Conservation (phyloP, 2,888 invertebrate species). For the Cordilura impudica region DNA sequence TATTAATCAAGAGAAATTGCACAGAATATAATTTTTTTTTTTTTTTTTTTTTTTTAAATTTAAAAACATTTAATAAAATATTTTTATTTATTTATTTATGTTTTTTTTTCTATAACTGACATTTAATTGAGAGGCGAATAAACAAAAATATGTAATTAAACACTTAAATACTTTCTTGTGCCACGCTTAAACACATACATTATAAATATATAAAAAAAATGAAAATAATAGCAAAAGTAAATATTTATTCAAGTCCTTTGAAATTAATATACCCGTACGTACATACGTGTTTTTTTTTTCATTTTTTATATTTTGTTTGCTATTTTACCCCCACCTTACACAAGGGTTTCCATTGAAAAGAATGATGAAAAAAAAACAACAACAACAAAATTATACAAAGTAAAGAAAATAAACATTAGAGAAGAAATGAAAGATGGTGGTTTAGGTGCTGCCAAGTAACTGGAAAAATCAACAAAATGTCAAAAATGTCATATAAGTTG, state of each 20-base stretch:
- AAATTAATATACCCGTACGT: slow-evolving; percentile 36
- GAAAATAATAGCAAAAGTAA: slow-evolving; percentile 35
- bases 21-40: too few species aligned
- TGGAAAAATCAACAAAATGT: slow-evolving; percentile 60
- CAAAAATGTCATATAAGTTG: slow-evolving; percentile 57
- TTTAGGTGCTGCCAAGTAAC: slow-evolving; percentile 46
- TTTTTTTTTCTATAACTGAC: too few species aligned
- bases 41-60: too few species aligned
- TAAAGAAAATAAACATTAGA: slow-evolving; percentile 9
- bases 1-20: too few species aligned
- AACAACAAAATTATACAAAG: background rate
- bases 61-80: too few species aligned
- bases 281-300: background rate
- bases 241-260: slow-evolving; percentile 54
- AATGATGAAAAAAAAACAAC: background rate
- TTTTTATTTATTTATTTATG: too few species aligned
- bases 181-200: background rate
- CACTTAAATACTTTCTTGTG: slow-evolving; percentile 43
- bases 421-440: slow-evolving; percentile 1
- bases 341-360: background rate
- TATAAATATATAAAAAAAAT: background rate
- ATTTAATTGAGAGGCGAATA: background rate
- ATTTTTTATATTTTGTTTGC: too few species aligned
- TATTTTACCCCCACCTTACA: background rate
- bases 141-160: slow-evolving; percentile 39